Evolutionary conservation across 2,888 invertebrate genomes (phyloP).

Genomic region (Nomada lathburiana): DNA sequence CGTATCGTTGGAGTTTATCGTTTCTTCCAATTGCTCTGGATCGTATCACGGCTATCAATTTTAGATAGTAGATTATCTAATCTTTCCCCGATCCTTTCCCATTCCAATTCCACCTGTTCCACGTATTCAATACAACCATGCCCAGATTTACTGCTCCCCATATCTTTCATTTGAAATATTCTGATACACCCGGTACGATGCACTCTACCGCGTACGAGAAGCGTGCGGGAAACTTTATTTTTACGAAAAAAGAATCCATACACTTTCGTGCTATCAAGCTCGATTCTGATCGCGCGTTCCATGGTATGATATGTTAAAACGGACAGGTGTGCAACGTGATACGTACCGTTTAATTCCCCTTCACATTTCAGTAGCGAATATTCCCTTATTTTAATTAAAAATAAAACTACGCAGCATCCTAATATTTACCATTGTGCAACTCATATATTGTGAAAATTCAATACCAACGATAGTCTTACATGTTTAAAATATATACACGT

Average conservation of each 20-base stretch:
- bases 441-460: no score
- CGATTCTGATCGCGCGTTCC: background rate
- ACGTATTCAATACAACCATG: background rate
- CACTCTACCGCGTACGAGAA: background rate
- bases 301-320: background rate
- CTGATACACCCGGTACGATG: background rate
- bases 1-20: background rate
- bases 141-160: background rate
- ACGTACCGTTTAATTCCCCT: background rate
- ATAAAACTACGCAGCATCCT: background rate
- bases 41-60: background rate
- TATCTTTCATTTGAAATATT: constrained; percentile 16
- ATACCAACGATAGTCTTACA: no score
- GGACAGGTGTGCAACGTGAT: background rate
- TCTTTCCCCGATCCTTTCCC: background rate
- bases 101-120: constrained; percentile 13
- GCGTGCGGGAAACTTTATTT: background rate
- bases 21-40: background rate
- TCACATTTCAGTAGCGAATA: background rate
- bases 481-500: no score
- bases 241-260: background rate
- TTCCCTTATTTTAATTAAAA: background rate
- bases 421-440: background rate
- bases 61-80: constrained; percentile 7
- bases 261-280: background rate